Conservation (phyloP, 2,797 vertebrate genomes). For the Dicrostonyx torquatus region DNA sequence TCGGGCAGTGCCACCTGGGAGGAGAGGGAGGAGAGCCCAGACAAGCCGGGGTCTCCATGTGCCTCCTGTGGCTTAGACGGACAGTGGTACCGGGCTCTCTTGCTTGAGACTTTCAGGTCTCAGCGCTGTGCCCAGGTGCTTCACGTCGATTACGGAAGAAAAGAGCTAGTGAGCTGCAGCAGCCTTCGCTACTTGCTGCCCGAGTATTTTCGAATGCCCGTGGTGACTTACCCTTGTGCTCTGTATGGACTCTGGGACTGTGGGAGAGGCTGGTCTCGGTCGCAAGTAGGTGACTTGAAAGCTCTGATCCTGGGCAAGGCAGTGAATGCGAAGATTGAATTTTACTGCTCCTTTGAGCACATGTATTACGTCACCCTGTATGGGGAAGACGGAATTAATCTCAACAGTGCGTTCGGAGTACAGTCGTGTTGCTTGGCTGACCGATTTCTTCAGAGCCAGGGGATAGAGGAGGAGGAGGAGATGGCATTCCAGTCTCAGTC, state of each 20-base stretch:
- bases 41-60: constrained; percentile 91
- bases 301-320: constrained; percentile 88
- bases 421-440: constrained; percentile 81
- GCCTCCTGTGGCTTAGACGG: constrained; percentile 92
- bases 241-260: constrained; percentile 91
- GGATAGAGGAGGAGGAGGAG: constrained; percentile 38
- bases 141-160: constrained; percentile 93
- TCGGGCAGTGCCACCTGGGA: not conserved
- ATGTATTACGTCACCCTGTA: constrained; percentile 93
- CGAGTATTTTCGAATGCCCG: constrained; percentile 94
- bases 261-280: constrained; percentile 90
- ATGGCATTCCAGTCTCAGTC: constrained; percentile 9
- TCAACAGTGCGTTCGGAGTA: constrained; percentile 90
- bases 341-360: constrained; percentile 92
- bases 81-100: constrained; percentile 90
- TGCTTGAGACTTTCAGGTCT: constrained; percentile 84
- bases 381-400: constrained; percentile 89
- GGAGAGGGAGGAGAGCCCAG: constrained; percentile 79
- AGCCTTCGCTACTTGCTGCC: constrained; percentile 88
- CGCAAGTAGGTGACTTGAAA: constrained; percentile 88
- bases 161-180: constrained; percentile 88
- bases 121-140: constrained; percentile 90
- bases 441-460: constrained; percentile 58
- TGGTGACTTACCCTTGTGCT: constrained; percentile 94
- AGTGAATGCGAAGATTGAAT: constrained; percentile 91